Base-by-base conservation (phyloP, 2,888 invertebrate species). In the Candidula unifasciata region DNA sequence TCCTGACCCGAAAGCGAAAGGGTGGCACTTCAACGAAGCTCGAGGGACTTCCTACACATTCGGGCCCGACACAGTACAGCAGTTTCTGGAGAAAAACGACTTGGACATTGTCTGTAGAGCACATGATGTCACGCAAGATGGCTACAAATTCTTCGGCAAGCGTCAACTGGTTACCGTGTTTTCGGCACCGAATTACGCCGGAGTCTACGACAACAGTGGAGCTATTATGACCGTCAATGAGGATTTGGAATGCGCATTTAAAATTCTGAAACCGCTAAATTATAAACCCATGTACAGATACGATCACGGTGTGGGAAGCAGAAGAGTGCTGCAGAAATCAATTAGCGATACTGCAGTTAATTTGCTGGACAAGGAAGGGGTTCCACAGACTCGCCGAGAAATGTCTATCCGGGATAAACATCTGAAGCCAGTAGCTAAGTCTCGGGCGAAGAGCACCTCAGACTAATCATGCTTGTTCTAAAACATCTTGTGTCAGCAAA, bases 161-260 rank as follows among this genome's bases (percentile, higher is more conserved):
- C 73, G 85, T 16, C 83, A 85, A 68, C 52, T 85, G 57, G 85
- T 85, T 21, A 85, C 85, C 10, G 57, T 85, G 8, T 85, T 85
- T 57, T 85, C 85, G 1, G 85, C 85, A 0, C 85, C 85, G 2
- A 85, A 85, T 71, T 85, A 85, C 44, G 73, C 80, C 16, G 78
- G 78, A 6, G 52, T 68, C 0, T 80, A 68, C 44, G 80, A 83
- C 44, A 85, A 85, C 77, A 60, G 68, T 24, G 85, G 83, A 0
- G 85, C 85, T 13, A 80, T 85, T 21, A 85, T 85, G 85, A 83
- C 79, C 2, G 83, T 85, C 44, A 79, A 57, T 66, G 68, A 66
- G 21, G 80, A 82, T 18, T 54, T 85, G 2, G 83, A 79, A 44
- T 85, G 85, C 30, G 69, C 85, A 1, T 85, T 85, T 71, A 80